Percentiles rank a stretch among this genome's conserved stretches.
These are phyloP conservation scores for Daphoenositta chrysoptera DNA, from an alignment of 2,113 vertebrate genomes.

Conservation along the genomic window DNA sequence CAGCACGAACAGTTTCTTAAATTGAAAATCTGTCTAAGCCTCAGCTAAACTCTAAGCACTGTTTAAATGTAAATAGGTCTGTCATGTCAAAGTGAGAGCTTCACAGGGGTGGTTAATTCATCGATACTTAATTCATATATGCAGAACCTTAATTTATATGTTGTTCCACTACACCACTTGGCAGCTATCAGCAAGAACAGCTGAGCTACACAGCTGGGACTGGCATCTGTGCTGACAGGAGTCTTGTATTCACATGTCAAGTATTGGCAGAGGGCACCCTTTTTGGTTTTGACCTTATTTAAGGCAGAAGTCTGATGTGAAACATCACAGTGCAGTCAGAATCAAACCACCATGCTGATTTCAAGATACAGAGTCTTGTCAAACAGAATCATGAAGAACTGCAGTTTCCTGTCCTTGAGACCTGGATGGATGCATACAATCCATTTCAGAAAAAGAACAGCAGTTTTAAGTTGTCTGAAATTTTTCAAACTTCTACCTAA, in stretches of 20 bases:
- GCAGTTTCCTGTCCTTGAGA: not conserved
- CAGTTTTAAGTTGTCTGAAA: not conserved
- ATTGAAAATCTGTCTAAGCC: not conserved
- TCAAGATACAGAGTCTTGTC: not conserved
- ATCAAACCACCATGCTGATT: not conserved
- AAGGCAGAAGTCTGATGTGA: not conserved
- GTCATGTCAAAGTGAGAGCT: not conserved
- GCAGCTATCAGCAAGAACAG: not conserved
- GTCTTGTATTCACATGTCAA: not conserved
- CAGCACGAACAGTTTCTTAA: not conserved
- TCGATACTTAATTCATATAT: not conserved
- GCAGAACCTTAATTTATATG: not conserved
- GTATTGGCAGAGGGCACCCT: not conserved
- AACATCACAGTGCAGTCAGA: not conserved
- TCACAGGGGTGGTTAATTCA: not conserved
- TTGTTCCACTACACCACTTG: not conserved
- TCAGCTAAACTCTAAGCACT: not conserved
- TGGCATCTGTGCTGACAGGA: conserved; percentile 20
- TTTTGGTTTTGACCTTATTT: conserved; percentile 8
- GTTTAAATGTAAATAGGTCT: not conserved
- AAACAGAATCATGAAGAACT: not conserved
- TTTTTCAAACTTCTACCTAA: not conserved
- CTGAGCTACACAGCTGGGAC: not conserved
- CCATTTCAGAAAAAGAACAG: not conserved
- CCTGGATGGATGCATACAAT: not conserved